These are phyloP conservation scores for Oligia strigilis DNA, from an alignment of 2,888 invertebrate genomes.

Conservation along the genomic window DNA sequence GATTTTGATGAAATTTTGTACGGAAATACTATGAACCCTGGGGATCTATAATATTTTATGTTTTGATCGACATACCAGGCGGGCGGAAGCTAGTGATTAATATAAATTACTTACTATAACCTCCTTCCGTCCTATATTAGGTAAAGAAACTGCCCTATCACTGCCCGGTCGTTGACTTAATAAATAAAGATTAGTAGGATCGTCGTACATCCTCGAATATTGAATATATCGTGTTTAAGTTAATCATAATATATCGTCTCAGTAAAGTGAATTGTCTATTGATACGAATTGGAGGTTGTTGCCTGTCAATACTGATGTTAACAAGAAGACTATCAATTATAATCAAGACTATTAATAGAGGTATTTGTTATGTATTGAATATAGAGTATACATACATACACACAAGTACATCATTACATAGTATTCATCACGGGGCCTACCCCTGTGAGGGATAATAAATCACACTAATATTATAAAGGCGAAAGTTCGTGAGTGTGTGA, in stretches of 20 bases:
- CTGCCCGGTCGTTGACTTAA: conserved; percentile 5
- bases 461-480: too few relatives aligned
- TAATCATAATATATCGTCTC: conserved; percentile 15
- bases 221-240: conserved; percentile 1
- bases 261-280: conserved; percentile 9
- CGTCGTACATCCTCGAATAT: neutral
- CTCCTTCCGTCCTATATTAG: neutral
- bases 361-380: conserved; percentile 5
- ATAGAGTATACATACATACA: too few relatives aligned
- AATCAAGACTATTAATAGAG: neutral
- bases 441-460: too few relatives aligned
- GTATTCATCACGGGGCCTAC: neutral
- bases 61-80: too few relatives aligned
- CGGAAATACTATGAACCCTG: too few relatives aligned
- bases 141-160: neutral
- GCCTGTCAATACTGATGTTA: neutral
- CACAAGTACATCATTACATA: neutral
- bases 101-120: neutral
- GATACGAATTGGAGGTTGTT: neutral
- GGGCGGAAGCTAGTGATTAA: neutral
- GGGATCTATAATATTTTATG: too few relatives aligned
- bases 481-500: too few relatives aligned
- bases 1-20: too few relatives aligned
- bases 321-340: conserved; percentile 24
- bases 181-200: conserved; percentile 21